A percentile compares a stretch with the other conserved stretches of the same genome.
These are phyloP conservation scores for Zingel zingel DNA, from an alignment of 2,113 vertebrate species.

Conservation along the genomic window DNA sequence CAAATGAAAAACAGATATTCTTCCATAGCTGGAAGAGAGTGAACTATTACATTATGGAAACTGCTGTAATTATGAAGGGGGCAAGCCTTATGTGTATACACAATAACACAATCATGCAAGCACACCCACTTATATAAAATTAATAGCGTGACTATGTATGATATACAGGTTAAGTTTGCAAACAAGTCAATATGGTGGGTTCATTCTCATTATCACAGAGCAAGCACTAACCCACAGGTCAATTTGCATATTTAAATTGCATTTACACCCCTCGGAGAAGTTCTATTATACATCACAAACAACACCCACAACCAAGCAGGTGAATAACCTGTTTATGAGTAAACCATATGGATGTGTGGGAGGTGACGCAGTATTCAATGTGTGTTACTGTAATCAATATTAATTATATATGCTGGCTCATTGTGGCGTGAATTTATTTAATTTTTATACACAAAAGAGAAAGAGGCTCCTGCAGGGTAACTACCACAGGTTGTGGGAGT, in stretches of 20 bases:
- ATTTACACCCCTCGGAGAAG: constrained; percentile 19
- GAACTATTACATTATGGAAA: constrained; percentile 70
- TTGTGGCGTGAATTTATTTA: constrained; percentile 16
- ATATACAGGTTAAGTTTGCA: constrained; percentile 28
- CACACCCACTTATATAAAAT: constrained; percentile 35
- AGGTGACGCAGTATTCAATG: constrained; percentile 26
- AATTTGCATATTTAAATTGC: constrained; percentile 38
- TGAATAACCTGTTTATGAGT: constrained; percentile 52
- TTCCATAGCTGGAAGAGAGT: constrained; percentile 51
- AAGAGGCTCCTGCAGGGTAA: constrained; percentile 8
- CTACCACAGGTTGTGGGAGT: neutral
- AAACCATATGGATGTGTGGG: constrained; percentile 51
- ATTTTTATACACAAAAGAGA: constrained; percentile 11
- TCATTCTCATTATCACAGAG: constrained; percentile 37
- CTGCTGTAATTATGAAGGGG: constrained; percentile 44
- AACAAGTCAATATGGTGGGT: constrained; percentile 25
- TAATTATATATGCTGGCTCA: constrained; percentile 59
- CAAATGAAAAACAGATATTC: constrained; percentile 76
- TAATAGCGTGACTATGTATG: neutral
- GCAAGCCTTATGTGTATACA: constrained; percentile 11
- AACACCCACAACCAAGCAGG: constrained; percentile 56
- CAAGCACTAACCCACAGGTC: constrained; percentile 10
- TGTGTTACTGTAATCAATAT: constrained; percentile 67
- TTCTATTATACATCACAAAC: constrained; percentile 25
- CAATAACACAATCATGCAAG: constrained; percentile 14